Base-by-base conservation (phyloP, 2,888 invertebrate species). In the Coremacera marginata region DNA sequence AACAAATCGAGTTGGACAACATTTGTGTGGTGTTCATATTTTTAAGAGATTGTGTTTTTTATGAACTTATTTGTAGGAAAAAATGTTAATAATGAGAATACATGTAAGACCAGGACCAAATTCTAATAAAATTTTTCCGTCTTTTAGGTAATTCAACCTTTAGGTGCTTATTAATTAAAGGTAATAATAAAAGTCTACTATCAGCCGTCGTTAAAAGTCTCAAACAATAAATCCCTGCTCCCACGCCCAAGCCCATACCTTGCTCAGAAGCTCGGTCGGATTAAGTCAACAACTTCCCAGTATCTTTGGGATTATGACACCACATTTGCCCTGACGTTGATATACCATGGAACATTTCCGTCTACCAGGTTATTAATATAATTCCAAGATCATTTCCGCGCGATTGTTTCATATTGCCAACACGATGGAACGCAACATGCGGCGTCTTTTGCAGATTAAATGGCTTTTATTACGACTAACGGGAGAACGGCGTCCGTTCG, bases 381-480 rank as follows among this genome's bases (percentile, higher is more conserved):
- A 70, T 70, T 55, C 75, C 70, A 44, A 75, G 75, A 75, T 75
- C 57, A 70, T 70, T 70, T 68, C 63, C 68, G 67, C 57, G 60
- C 63, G 22, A 62, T 60, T 60, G 74, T 67, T 65, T 72, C 55
- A 22, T 22, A 51, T 9, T 22, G 34, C 16, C 34, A 74, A 19
- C 37, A 62, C 14, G 27, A 44, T 55, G 37, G 22, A 55, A 31
- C 72, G 67, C 75, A 65, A 65, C 65, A 70, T 70, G 70, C 70
- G 74, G 55, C 74, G 70, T 70, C 70, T 68, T 75, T 75, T 49
- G 75, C 70, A 70, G 75, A 75, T 75, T 75, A 75, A 75, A 68
- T 75, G 57, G 62, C 70, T 74, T 74, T 74, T 34, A 74, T 65
- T 67, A 22, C 55, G 52, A 37, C 74, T 52, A 37, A 71, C 27